Evolutionary conservation across 2,797 vertebrate genomes (phyloP), one percentile per base, ranked within the genome.

Genomic region (Gymnocypris eckloni): DNA sequence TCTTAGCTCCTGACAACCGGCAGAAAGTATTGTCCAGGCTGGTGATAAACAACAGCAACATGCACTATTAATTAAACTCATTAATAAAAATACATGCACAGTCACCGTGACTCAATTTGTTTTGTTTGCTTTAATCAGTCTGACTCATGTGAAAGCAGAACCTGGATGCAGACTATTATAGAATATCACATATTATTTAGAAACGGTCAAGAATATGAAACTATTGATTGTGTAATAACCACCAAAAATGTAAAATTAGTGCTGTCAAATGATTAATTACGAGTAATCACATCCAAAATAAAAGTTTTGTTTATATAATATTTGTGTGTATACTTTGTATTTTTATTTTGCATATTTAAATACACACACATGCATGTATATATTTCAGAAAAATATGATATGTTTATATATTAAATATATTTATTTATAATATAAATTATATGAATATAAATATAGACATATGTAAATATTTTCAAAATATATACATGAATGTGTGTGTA

Each of bases 121-220:
- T 79, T 79, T 28, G 9, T 28, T 79, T 5, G 16, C 15, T 66
- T 45, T 73, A 73, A 73, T 48, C 43, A 79, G 56, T 45, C 41
- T 76, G 45, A 28, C 71, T 75, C 76, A 12, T 4, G 3, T 11
- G 5, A 79, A 66, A 66, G 59, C 16, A 11, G 20, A 77, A 54
- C 18, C 20, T 56, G 28, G 50, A 37, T 22, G 10, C 50, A 76
- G 28, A 76, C 18, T 66, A 45, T 80, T 66, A 81, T 10, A 12
- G 18, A 52, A 20, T 41, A 52, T 6, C 25, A 22, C 8, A 0
- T 48, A 33, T 56, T 52, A 28, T 75, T 75, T 22, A n/a, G 9
- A 79, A 66, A 28, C 28, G 18, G 48, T 67, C 25, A 80, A 6
- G 43, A 52, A 69, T 15, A 39, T 69, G 10, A 80, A 11, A 45